Base-by-base conservation (phyloP, 2,888 invertebrate genomes). In the Cinara cedri region DNA sequence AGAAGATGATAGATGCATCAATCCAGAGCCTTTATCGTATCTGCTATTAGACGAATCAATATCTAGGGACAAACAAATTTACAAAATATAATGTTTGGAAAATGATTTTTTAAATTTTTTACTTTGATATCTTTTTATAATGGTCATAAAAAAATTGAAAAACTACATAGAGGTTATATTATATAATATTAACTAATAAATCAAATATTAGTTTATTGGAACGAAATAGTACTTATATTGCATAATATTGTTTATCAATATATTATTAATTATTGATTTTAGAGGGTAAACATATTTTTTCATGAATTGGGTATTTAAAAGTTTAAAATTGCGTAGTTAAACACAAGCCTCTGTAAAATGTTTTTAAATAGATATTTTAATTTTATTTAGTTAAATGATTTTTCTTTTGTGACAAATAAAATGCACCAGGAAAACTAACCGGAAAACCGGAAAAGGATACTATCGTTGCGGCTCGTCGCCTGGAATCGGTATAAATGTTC, bases 21-120 rank as follows among this genome's bases (percentile, higher is more conserved):
- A 81, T 34, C 82, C 81, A 11, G 82, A 82, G 44, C 78, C 82
- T 75, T 83, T 83, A 54, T 83, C 83, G 16, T 83, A 76, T 54
- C 83, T 81, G 24, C 81, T 81, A 65, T 82, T 78, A 4, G 78
- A 83, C 24, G 82, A 66, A 24, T 83, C 83, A 74, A 83, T 83
- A 55, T 82, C 83, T 83, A 81, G n/a, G 82, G 82, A 65, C 1
- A 72, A 16, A 51, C 19, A 44, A 72, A 3, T 24, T 21, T 16
- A 44, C 3, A n/a, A 9, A 14, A 54, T 70, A 24, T 19, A 54
- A 68, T 63, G 1, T 13, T 3, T 26, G 11, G 16, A 51, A 34
- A 34, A 34, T 34, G 3, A 34, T 34, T 34, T 34, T 51, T 49
- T 44, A 21, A 21, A 21, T 44, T 44, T 21, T 44, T 19, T 63